Conservation (phyloP, 2,113 vertebrate genomes). For the Herpailurus yagouaroundi region DNA sequence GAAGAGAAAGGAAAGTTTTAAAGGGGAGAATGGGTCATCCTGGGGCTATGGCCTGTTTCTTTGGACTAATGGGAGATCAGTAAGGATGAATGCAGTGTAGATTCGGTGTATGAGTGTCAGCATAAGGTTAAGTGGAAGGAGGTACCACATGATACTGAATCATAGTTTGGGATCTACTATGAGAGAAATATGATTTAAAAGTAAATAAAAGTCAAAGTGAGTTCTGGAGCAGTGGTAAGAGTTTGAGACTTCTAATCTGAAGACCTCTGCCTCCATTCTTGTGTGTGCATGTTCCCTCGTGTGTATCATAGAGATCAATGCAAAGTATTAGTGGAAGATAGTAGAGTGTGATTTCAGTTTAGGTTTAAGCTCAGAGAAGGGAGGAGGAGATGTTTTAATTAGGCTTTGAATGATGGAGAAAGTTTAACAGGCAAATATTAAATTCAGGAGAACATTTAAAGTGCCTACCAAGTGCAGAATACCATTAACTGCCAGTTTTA, state of each 20-base stretch:
- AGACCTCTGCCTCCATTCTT: not conserved
- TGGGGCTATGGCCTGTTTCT: not conserved
- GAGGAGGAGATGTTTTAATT: not conserved
- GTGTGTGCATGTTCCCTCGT: not conserved
- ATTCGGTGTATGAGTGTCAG: not conserved
- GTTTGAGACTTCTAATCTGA: not conserved
- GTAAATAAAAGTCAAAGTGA: not conserved
- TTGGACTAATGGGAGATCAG: not conserved
- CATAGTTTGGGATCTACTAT: not conserved
- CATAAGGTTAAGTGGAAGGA: not conserved
- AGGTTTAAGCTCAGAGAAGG: not conserved
- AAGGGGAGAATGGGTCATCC: not conserved
- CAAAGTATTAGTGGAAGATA: not conserved
- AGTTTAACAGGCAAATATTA: not conserved
- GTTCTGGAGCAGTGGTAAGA: not conserved
- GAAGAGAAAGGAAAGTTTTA: not conserved
- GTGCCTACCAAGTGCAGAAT: not conserved
- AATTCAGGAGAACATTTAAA: conserved; percentile 3
- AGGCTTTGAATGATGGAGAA: not conserved
- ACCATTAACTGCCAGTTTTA: not conserved
- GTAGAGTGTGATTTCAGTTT: conserved; percentile 1
- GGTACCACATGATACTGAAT: not conserved
- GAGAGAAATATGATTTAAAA: not conserved
- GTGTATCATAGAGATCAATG: not conserved
- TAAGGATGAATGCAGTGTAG: not conserved